Conservation (phyloP, 1,140 invertebrate species). For the Achroia grisella region DNA sequence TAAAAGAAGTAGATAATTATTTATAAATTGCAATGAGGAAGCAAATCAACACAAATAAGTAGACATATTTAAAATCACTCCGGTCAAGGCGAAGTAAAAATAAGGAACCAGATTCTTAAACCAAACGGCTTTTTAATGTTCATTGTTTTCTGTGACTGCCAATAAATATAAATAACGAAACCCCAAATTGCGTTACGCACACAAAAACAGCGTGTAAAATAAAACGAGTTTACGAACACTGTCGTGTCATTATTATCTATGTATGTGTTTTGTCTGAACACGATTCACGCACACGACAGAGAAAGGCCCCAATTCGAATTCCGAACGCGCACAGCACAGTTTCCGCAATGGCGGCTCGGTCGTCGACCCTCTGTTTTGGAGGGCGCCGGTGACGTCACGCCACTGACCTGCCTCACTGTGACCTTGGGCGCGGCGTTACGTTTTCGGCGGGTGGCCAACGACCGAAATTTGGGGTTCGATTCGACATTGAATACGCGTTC, state of each 20-base stretch:
- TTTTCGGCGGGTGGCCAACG: not conserved
- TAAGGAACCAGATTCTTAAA: constrained; percentile 1
- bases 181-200: constrained; percentile 21
- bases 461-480: constrained; percentile 8
- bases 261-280: not conserved
- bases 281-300: constrained; percentile 36
- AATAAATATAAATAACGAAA: constrained; percentile 13
- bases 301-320: constrained; percentile 63
- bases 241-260: not conserved
- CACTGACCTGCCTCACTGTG: constrained; percentile 58
- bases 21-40: no score
- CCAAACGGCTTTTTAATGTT: not conserved
- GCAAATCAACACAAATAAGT: not conserved
- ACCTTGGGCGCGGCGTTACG: constrained; percentile 29
- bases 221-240: constrained; percentile 16
- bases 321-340: constrained; percentile 64
- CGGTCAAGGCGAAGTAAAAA: constrained; percentile 6
- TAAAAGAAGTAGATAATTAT: no score
- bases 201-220: constrained; percentile 7
- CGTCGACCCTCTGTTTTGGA: constrained; percentile 62
- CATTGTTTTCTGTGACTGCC: not conserved
- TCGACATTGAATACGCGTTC: no score
- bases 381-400: constrained; percentile 64
- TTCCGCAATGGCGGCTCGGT: constrained; percentile 62
- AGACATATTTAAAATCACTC: not conserved